Percentiles rank a stretch among this genome's conserved stretches.
Conservation (phyloP, 1,140 invertebrate genomes). For the Drosophila guanche region DNA sequence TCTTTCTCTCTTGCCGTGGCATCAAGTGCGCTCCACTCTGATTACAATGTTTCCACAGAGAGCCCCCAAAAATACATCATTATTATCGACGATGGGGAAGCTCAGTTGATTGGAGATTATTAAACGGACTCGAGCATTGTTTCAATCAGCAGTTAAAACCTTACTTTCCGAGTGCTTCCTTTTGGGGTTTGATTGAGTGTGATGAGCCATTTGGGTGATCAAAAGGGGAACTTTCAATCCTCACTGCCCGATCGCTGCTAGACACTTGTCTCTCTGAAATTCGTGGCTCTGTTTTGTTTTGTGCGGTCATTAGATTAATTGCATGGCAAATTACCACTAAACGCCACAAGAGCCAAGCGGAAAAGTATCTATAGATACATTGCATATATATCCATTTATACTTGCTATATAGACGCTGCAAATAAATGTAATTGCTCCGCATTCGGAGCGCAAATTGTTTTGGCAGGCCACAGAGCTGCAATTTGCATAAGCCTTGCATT, state of each 20-base stretch:
- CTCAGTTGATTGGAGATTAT: slow-evolving; percentile 2
- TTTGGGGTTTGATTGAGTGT: no score
- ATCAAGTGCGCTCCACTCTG: slow-evolving; percentile 50
- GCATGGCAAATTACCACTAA: slow-evolving; percentile 53
- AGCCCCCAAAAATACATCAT: slow-evolving; percentile 41
- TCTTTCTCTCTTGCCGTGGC: slow-evolving; percentile 20
- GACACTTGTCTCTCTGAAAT: slow-evolving; percentile 8
- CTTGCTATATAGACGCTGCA: slow-evolving; percentile 3
- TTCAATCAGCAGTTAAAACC: slow-evolving; percentile 2
- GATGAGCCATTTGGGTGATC: no score
- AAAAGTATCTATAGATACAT: slow-evolving; percentile 28
- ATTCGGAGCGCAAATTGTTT: neutral
- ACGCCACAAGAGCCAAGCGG: slow-evolving; percentile 38
- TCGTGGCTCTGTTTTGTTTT: slow-evolving; percentile 25
- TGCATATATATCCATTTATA: slow-evolving; percentile 1
- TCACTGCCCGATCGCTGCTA: slow-evolving; percentile 2
- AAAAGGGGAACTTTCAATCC: no score
- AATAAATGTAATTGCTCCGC: slow-evolving; percentile 8
- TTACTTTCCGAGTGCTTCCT: neutral
- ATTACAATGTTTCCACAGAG: slow-evolving; percentile 50
- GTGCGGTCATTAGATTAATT: slow-evolving; percentile 31
- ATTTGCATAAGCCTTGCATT: slow-evolving; percentile 7
- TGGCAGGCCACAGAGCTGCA: neutral
- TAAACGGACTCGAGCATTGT: neutral
- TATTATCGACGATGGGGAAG: slow-evolving; percentile 9